Percentiles rank a stretch among this genome's conserved stretches.
phyloP scores from a whole-genome alignment of 2,113 vertebrate genomes.

The Taurulus bubalis region DNA sequence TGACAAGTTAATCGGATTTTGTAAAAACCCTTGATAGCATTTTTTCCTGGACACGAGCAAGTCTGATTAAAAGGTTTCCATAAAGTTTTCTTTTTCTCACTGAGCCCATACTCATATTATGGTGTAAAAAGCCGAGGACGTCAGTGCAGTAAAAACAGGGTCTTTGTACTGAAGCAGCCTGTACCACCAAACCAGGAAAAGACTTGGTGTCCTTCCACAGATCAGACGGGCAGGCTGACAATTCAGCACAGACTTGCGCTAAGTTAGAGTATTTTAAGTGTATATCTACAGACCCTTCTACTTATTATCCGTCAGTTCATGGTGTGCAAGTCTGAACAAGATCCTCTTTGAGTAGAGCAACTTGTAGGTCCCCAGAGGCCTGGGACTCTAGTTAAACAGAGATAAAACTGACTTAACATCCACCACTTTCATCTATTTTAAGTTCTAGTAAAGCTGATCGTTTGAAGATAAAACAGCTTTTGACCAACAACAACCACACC shows the following conservation, averaged over 20 bases:
- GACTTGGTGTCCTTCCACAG: background rate
- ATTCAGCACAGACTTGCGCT: constrained; percentile 17
- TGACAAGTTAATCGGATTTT: background rate
- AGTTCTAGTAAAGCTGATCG: background rate
- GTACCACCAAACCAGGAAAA: constrained; percentile 25
- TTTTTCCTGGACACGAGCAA: background rate
- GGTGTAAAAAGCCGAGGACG: background rate
- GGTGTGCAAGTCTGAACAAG: constrained; percentile 31
- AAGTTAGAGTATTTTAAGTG: background rate
- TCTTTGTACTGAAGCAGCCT: background rate
- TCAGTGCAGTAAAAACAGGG: background rate
- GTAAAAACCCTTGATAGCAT: background rate
- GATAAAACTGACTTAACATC: constrained; percentile 12
- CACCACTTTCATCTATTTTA: background rate
- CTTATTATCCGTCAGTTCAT: constrained; percentile 37
- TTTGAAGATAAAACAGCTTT: background rate
- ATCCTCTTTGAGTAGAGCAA: constrained; percentile 11
- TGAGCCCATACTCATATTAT: background rate
- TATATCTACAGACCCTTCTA: background rate
- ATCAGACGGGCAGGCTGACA: background rate
- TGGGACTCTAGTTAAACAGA: constrained; percentile 3
- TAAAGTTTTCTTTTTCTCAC: background rate
- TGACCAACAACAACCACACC: background rate
- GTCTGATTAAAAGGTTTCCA: background rate
- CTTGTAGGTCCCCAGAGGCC: background rate